phyloP scores from a whole-genome alignment of 1,140 invertebrate species.

The Aphaenogaster ashmeadi region DNA sequence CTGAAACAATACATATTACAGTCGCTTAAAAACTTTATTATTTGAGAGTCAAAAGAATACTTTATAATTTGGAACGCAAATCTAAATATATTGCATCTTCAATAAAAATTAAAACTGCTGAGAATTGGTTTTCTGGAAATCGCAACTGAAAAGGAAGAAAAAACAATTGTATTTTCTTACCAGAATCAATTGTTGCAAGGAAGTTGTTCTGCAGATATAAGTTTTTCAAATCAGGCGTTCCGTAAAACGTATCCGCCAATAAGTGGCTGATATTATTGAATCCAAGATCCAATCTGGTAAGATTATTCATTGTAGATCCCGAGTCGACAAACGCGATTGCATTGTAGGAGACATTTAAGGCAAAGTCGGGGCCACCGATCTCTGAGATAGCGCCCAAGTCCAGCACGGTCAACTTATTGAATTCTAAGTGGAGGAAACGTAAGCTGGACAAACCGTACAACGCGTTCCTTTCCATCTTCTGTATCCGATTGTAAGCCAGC shows the following conservation, averaged over 20 bases:
- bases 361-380: conserved; percentile 83
- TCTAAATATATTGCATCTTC: neutral
- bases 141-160: neutral
- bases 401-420: conserved; percentile 82
- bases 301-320: conserved; percentile 79
- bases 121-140: neutral
- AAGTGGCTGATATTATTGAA: conserved; percentile 92
- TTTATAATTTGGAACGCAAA: neutral
- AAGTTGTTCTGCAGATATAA: conserved; percentile 91
- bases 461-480: conserved; percentile 90
- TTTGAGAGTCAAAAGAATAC: neutral
- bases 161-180: conserved; percentile 69
- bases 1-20: conserved; percentile 63
- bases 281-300: conserved; percentile 91
- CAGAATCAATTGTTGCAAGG: conserved; percentile 86
- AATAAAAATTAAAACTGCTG: neutral
- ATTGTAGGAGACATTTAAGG: conserved; percentile 85
- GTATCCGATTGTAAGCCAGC: conserved; percentile 89
- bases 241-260: conserved; percentile 90
- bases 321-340: conserved; percentile 81
- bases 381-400: conserved; percentile 83
- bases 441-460: conserved; percentile 89
- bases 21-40: neutral
- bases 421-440: conserved; percentile 84
- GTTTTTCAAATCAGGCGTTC: conserved; percentile 89